phyloP scores from a whole-genome alignment of 2,113 vertebrate genomes.

The Burhinus oedicnemus region DNA sequence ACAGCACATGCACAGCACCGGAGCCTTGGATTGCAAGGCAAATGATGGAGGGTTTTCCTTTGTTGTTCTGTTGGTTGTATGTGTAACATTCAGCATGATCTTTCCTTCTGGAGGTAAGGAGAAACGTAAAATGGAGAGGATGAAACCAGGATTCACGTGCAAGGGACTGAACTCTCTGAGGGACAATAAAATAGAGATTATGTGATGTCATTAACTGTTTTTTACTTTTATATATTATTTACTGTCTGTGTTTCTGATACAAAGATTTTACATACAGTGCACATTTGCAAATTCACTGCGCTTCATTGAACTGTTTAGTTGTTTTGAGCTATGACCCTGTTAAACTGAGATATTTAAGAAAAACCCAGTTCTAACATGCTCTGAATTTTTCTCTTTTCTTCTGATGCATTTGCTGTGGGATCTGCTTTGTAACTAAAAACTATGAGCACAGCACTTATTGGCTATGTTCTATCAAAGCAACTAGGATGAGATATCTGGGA shows the following conservation, averaged over 20 bases:
- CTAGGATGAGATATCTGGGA: not conserved
- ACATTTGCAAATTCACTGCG: not conserved
- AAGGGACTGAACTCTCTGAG: not conserved
- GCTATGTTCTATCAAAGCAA: not conserved
- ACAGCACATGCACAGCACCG: not conserved
- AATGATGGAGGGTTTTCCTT: not conserved
- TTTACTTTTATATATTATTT: not conserved
- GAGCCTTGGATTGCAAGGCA: not conserved
- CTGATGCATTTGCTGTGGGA: not conserved
- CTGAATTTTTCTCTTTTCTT: not conserved
- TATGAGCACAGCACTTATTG: not conserved
- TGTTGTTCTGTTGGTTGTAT: rapidly evolving
- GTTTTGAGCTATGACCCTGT: not conserved
- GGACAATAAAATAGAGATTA: not conserved
- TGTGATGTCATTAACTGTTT: not conserved
- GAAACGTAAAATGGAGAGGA: not conserved
- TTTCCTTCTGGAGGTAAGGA: not conserved
- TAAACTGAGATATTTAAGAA: not conserved
- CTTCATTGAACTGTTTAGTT: not conserved
- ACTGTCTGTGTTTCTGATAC: not conserved
- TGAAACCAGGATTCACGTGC: not conserved
- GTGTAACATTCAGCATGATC: not conserved
- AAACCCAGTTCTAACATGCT: not conserved
- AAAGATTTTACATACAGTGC: not conserved
- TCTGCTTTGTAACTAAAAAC: not conserved